Conservation (phyloP, 2,888 invertebrate genomes). For the Tricholauxania praeusta region DNA sequence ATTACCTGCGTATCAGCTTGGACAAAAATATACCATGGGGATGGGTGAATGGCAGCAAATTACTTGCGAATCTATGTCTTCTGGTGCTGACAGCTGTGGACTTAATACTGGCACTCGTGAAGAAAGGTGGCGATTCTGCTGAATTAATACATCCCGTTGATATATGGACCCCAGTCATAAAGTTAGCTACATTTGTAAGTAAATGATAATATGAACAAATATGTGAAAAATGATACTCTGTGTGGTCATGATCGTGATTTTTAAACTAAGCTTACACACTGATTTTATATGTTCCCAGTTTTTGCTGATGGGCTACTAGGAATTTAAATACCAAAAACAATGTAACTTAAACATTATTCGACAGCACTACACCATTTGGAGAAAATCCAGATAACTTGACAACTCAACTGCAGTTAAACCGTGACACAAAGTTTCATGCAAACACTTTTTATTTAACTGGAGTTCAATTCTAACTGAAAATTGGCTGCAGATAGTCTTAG, state of each 20-base stretch:
- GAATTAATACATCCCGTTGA: slow-evolving; percentile 77
- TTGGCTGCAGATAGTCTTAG: no score
- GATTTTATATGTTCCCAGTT: no score
- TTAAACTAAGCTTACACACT: slow-evolving; percentile 21
- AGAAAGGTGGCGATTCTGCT: slow-evolving; percentile 68
- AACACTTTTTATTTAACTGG: no score
- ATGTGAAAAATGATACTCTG: background rate
- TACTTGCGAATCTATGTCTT: slow-evolving; percentile 74
- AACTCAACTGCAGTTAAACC: no score
- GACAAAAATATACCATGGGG: slow-evolving; percentile 84
- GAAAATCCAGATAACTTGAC: no score
- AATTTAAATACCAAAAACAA: no score
- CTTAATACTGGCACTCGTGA: slow-evolving; percentile 74
- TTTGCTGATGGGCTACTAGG: no score
- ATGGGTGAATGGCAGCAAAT: slow-evolving; percentile 78
- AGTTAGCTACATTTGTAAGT: slow-evolving; percentile 87
- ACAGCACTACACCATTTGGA: no score
- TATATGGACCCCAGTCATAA: slow-evolving; percentile 82
- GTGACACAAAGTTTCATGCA: no score
- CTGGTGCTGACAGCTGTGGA: slow-evolving; percentile 78
- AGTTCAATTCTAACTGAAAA: no score
- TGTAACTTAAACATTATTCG: no score
- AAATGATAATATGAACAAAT: background rate
- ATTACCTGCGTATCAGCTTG: slow-evolving; percentile 81
- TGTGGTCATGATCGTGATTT: background rate